Conservation (phyloP, 2,888 invertebrate genomes). For the Pseudoips prasinana region DNA sequence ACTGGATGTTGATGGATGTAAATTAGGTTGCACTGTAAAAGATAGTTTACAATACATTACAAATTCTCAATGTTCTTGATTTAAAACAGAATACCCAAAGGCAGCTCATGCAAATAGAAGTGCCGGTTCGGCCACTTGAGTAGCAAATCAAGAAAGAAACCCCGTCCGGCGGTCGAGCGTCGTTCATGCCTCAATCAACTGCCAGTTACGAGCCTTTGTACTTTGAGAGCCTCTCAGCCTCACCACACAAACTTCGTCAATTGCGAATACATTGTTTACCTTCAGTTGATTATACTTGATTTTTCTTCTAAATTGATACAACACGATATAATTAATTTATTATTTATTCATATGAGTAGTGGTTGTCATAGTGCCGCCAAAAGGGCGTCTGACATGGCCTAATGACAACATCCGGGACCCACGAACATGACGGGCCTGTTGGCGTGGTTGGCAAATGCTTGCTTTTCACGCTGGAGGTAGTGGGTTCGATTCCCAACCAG, state of each 20-base stretch:
- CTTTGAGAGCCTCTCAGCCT: slow-evolving; percentile 56
- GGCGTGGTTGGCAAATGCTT: too few species aligned
- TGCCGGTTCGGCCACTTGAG: slow-evolving; percentile 77
- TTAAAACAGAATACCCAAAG: slow-evolving; percentile 58
- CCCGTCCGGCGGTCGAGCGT: slow-evolving; percentile 67
- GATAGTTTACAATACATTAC: too few species aligned
- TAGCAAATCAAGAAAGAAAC: slow-evolving; percentile 79
- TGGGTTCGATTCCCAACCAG: too few species aligned
- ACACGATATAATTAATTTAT: slow-evolving; percentile 3
- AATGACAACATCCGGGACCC: too few species aligned
- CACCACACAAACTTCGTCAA: slow-evolving; percentile 52
- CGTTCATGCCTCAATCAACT: slow-evolving; percentile 80
- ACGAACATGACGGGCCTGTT: too few species aligned
- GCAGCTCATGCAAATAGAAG: slow-evolving; percentile 77
- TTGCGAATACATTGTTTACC: slow-evolving; percentile 37
- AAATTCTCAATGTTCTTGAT: slow-evolving; percentile 24
- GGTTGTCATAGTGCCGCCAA: too few species aligned
- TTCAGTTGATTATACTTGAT: slow-evolving; percentile 17
- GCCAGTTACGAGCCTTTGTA: slow-evolving; percentile 71
- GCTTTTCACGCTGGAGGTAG: too few species aligned
- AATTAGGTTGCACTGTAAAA: too few species aligned
- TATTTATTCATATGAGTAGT: too few species aligned
- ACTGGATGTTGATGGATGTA: too few species aligned
- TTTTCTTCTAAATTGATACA: slow-evolving; percentile 13
- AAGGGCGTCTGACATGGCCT: too few species aligned